Percentiles rank a stretch among this genome's conserved stretches.
phyloP scores from a whole-genome alignment of 2,113 vertebrate species.

The Otocyon megalotis region DNA sequence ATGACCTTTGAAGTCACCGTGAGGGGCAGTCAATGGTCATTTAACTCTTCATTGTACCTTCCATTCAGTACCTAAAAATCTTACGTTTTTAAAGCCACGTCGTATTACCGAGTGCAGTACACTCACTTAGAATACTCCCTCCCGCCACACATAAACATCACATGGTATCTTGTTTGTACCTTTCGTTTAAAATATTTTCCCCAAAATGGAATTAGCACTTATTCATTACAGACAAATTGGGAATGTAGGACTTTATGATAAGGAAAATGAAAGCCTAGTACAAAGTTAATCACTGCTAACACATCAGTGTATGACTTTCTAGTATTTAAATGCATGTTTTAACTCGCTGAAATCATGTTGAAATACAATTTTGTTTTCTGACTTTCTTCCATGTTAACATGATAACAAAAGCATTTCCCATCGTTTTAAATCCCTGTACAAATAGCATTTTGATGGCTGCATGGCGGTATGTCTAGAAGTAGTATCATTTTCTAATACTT shows the following conservation, averaged over 20 bases:
- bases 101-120: neutral
- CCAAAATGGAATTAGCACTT: neutral
- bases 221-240: neutral
- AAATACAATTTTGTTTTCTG: constrained; percentile 51
- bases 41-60: neutral
- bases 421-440: constrained; percentile 7
- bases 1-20: neutral
- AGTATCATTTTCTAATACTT: constrained; percentile 24
- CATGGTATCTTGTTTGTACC: neutral
- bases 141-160: neutral
- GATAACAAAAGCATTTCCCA: constrained; percentile 4
- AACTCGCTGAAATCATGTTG: neutral
- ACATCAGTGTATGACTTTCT: neutral
- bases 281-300: constrained; percentile 25
- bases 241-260: neutral
- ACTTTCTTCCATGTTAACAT: constrained; percentile 28
- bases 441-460: neutral
- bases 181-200: neutral
- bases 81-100: neutral
- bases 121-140: neutral
- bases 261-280: neutral
- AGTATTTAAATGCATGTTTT: constrained; percentile 19
- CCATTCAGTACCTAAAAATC: neutral
- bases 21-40: neutral
- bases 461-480: neutral